Evolutionary conservation across 2,113 vertebrate species (phyloP), one percentile per base, ranked within the genome.

Genomic region (Mugil cephalus): DNA sequence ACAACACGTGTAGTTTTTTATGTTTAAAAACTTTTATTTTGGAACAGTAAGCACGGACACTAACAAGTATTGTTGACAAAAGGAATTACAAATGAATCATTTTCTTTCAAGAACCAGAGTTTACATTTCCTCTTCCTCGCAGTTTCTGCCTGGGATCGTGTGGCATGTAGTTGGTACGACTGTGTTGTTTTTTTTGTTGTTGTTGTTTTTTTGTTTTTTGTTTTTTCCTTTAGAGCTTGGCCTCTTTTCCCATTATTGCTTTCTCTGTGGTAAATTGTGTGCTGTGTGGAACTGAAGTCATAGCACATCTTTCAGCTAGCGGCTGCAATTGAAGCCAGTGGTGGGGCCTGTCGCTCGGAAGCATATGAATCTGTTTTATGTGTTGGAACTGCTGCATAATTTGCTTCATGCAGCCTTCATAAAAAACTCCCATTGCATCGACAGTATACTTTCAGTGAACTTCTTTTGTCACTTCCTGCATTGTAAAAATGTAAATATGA

Each of bases 361-460:
- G 52, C 9, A 39, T 43, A 56, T 56, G 10, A 56, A 52, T 72
- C 50, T 18, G 14, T 63, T 67, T 74, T 46, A 61, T 55, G 48
- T 51, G 55, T 75, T 36, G 56, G 10, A 79, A 39, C 42, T 61
- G 14, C 9, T 52, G 43, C 66, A 62, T 40, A 35, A 56, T 70
- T 47, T 52, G 3, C 43, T 62, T 42, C 17, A 56, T 52, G 66
- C 43, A 40, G 24, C 58, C 18, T 60, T 17, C 34, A 59, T 19
- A 24, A 13, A 40, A 30, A 30, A 9, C 54, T 21, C 43, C 13
- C 2, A 1, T 46, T 12, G 43, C 34, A 15, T 61, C 45, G 50
- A 34, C 50, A 66, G 42, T 51, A 8, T 10, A 46, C 36, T 19
- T 51, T 45, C 13, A 24, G 8, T 35, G 45, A 1, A 2, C 5